A percentile compares a stretch with the other conserved stretches of the same genome.
These are phyloP conservation scores for Lasiommata megera DNA, from an alignment of 2,888 invertebrate genomes.

Conservation along the genomic window DNA sequence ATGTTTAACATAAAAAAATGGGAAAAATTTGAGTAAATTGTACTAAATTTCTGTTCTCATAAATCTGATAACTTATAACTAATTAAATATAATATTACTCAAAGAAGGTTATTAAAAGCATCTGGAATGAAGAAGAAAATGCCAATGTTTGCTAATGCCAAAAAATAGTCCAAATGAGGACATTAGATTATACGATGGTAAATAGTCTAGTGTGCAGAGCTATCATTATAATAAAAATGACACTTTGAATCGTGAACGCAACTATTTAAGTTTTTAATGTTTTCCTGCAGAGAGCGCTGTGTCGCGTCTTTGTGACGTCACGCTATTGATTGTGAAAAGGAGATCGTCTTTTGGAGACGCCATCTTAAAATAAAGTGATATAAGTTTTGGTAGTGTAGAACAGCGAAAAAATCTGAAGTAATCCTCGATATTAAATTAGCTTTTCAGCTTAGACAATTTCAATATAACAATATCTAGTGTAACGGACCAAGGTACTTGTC, in stretches of 20 bases:
- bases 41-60: no score
- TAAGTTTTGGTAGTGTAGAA: conserved; percentile 83
- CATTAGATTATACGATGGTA: no score
- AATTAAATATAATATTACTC: no score
- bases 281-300: conserved; percentile 56
- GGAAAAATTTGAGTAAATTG: no score
- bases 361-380: conserved; percentile 82
- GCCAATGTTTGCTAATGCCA: no score
- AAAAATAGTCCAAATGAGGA: no score
- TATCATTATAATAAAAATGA: not conserved
- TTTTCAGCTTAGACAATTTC: conserved; percentile 68
- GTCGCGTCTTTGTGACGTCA: conserved; percentile 80
- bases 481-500: conserved; percentile 89
- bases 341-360: conserved; percentile 79
- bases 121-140: no score
- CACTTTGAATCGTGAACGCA: conserved; percentile 30
- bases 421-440: conserved; percentile 65
- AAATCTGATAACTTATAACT: no score
- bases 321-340: conserved; percentile 69
- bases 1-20: no score
- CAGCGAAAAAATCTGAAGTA: conserved; percentile 76
- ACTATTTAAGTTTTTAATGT: conserved; percentile 29
- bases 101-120: no score
- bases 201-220: not conserved
- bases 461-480: conserved; percentile 83